Conservation (phyloP, 1,140 invertebrate species). For the Lordiphosa mommai region DNA sequence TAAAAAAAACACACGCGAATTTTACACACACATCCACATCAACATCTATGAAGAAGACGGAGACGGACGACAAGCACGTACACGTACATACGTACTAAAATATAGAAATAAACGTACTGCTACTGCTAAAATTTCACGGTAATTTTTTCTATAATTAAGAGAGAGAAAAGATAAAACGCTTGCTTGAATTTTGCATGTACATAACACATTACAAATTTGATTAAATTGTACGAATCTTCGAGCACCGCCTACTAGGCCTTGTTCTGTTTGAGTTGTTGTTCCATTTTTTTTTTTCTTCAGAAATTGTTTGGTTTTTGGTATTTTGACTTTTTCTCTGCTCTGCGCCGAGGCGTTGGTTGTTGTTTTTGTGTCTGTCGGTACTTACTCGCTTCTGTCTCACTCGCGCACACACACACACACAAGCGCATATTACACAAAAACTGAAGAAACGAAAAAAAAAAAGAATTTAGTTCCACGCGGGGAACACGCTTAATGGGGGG, state of each 20-base stretch:
- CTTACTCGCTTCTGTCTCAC: conserved; percentile 46
- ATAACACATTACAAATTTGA: conserved; percentile 43
- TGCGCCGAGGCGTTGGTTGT: conserved; percentile 58
- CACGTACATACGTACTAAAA: conserved; percentile 62
- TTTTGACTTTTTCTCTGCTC: conserved; percentile 6
- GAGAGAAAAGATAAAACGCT: conserved; percentile 47
- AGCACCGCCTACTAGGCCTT: conserved; percentile 51
- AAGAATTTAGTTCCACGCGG: conserved; percentile 47
- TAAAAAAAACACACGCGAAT: conserved; percentile 45
- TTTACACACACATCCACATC: conserved; percentile 52
- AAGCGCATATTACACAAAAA: conserved; percentile 56
- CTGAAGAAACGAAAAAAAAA: conserved; percentile 68
- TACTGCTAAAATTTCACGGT: conserved; percentile 73
- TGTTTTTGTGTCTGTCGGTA: conserved; percentile 48
- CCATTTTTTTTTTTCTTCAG: conserved; percentile 1
- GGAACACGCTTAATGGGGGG: conserved; percentile 48
- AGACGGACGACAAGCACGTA: conserved; percentile 53
- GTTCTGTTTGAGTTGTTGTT: not conserved
- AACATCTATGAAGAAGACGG: conserved; percentile 31
- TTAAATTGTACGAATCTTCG: conserved; percentile 40
- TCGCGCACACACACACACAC: conserved; percentile 22
- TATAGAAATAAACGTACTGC: conserved; percentile 57
- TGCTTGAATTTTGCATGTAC: conserved; percentile 65
- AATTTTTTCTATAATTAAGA: conserved; percentile 72
- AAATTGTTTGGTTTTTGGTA: not conserved